Evolutionary conservation across 2,797 vertebrate genomes (phyloP).

Genomic region (Anabas testudineus): DNA sequence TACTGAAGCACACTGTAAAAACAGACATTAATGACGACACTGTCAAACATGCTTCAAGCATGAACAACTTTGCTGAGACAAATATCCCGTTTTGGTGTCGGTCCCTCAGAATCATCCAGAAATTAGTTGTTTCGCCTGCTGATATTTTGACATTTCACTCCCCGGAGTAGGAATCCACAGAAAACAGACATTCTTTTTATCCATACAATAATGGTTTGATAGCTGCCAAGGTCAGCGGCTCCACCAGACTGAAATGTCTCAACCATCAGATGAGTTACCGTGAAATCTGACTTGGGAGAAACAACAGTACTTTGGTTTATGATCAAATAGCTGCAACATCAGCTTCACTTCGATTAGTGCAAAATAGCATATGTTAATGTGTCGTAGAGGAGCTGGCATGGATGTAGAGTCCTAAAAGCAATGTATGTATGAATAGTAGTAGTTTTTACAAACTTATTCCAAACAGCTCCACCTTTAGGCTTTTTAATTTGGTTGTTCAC

Average conservation of each 20-base stretch:
- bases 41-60: constrained; percentile 17
- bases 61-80: constrained; percentile 14
- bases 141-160: constrained; percentile 10
- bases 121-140: not conserved
- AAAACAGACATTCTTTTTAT: not conserved
- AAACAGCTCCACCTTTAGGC: no score
- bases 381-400: no score
- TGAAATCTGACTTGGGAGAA: no score
- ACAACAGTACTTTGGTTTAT: no score
- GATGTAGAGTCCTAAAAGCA: no score
- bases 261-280: no score
- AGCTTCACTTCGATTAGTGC: no score
- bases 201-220: not conserved
- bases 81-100: constrained; percentile 1
- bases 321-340: no score
- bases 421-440: no score
- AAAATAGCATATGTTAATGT: no score
- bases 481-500: no score
- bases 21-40: constrained; percentile 38
- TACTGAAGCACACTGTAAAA: constrained; percentile 26
- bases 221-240: not conserved
- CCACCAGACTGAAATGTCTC: not conserved
- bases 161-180: not conserved
- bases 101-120: not conserved
- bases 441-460: no score